Evolutionary conservation across 2,797 vertebrate species (phyloP), one percentile per base, ranked within the genome.

Genomic region (Hydrocynus forskahlii): DNA sequence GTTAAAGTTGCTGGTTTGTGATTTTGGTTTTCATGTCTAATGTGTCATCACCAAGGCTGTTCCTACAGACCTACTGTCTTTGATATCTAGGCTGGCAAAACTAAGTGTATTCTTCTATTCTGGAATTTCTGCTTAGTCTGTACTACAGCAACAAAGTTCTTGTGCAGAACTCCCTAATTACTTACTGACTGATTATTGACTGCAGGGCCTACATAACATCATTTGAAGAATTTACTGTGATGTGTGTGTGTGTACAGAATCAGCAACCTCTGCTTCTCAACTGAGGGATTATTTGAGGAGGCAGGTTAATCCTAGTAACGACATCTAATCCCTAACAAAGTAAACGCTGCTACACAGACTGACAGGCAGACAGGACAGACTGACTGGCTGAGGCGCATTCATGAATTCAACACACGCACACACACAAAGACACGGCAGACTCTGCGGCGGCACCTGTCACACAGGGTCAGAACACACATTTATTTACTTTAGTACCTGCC

Each of bases 271-370:
- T 55, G 29, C 48, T 6, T 55, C 82, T 82, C 78, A 80, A 81
- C 63, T 43, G 62, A 82, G 76, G 88, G 87, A 85, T 88, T 92
- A 88, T 92, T 91, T 92, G 87, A 90, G 88, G 80, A 88, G 85
- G 76, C 83, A 83, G 85, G 87, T 85, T 94, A 94, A 94, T 94
- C 92, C 92, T 87, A 83, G 92, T 93, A 92, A 93, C 87, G 88
- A 90, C 84, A 75, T 90, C 90, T 92, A 94, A 94, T 93, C 92
- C 90, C 90, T 88, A 88, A 87, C 87, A 89, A 92, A 91, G 91
- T 88, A 94, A 95, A 93, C 91, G 89, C 92, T 91, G 90, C 91
- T 88, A 92, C 89, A 88, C 29, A 74, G 84, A 87, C 77, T 43
- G 62, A 71, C 45, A 64, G 77, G 60, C 63, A 82, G 64, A 77